Conservation (phyloP, 1,140 invertebrate species). For the Zophobas morio region DNA sequence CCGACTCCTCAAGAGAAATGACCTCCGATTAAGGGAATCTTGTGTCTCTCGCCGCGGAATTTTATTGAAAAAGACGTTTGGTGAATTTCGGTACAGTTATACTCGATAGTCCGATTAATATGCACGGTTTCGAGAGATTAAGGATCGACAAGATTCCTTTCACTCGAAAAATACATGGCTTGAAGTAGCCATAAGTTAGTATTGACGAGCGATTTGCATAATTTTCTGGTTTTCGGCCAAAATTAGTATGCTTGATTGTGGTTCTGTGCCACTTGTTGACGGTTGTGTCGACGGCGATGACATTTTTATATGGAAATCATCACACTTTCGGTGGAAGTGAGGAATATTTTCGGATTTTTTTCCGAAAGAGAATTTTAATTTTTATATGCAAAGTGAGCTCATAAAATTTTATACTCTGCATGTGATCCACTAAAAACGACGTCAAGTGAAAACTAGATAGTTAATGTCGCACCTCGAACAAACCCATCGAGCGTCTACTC, state of each 20-base stretch:
- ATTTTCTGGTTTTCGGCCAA: constrained; percentile 32
- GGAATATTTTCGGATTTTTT: constrained; percentile 9
- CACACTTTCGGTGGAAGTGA: constrained; percentile 14
- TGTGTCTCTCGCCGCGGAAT: constrained; percentile 52
- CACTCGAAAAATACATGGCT: constrained; percentile 20
- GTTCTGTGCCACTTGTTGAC: constrained; percentile 37
- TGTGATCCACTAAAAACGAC: too few relatives aligned
- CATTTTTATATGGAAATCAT: constrained; percentile 32
- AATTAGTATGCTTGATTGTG: constrained; percentile 37
- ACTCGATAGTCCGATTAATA: constrained; percentile 18
- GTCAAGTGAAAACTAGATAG: too few relatives aligned
- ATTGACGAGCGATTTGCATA: constrained; percentile 40
- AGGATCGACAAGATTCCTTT: constrained; percentile 39
- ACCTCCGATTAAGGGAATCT: constrained; percentile 47
- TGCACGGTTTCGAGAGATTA: constrained; percentile 28
- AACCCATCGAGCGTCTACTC: too few relatives aligned
- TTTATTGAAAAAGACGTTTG: constrained; percentile 54
- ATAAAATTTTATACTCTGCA: too few relatives aligned
- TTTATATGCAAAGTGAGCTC: background rate
- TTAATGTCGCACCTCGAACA: too few relatives aligned
- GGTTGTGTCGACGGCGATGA: constrained; percentile 18
- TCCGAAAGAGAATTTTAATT: constrained; percentile 11
- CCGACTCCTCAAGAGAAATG: constrained; percentile 50
- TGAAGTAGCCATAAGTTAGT: constrained; percentile 41
- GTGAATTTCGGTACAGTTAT: constrained; percentile 41